Evolutionary conservation across 2,797 vertebrate species (phyloP), one percentile per base, ranked within the genome.

Genomic region (Gallinago solitaria): DNA sequence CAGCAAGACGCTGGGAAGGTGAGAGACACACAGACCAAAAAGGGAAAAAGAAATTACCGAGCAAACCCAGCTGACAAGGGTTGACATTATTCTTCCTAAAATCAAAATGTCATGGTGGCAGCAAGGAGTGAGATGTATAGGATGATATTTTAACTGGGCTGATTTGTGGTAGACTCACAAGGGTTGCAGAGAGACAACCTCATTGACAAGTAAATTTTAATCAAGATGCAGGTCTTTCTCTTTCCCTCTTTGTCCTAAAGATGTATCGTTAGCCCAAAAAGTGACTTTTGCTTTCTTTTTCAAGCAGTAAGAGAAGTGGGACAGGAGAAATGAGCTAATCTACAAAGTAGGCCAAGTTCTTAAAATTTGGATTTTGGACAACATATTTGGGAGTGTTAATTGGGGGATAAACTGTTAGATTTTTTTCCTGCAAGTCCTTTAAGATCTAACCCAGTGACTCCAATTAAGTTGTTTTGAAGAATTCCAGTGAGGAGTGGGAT

Each of bases 61-160:
- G 24, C 30, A 80, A 93, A 91, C 47, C 17, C 50, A 56, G 27
- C 12, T 73, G 54, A 63, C 39, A 68, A 54, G 20, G 20, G 12
- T 33, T 92, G 63, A 75, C n/a, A 41, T 77, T 84, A 59, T 63
- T 92, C 54, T 87, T 94, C 65, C 21, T 45, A 28, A 95, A 90
- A 69, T 67, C 65, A 94, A 85, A 96, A 86, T 69, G 76, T 69
- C 79, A 67, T 32, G 35, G 47, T 27, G 71, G 53, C 48, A 76
- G 30, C 59, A 63, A 75, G 51, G 23, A 83, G 25, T 2, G 0
- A 78, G 50, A 47, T 20, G 19, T 18, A 25, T 59, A 64, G 27
- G 1, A 2, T 54, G 68, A 30, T 91, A 85, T 77, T 92, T 92
- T 82, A 85, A 80, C 53, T 61, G 23, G 24, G 6, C n/a, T 81